Evolutionary conservation across 2,797 vertebrate genomes (phyloP).

Genomic region (Malurus splendens): DNA sequence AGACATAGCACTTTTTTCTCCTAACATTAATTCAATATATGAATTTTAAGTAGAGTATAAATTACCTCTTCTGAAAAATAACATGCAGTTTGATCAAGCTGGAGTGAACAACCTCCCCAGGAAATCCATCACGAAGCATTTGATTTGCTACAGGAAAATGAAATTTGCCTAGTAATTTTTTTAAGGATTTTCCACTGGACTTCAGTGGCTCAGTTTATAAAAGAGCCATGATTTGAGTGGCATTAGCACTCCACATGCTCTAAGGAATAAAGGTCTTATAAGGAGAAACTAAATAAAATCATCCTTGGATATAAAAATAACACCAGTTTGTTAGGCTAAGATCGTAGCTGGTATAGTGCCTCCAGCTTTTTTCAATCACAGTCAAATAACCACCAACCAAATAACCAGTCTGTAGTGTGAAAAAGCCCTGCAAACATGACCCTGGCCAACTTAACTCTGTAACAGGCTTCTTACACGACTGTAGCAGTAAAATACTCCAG

Average conservation of each 20-base stretch:
- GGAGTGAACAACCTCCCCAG: not conserved
- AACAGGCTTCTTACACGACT: not conserved
- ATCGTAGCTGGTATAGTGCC: not conserved
- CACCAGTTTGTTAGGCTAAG: not conserved
- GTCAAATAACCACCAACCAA: not conserved
- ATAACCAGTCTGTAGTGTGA: not conserved
- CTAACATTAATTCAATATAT: not conserved
- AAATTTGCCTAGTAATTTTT: not conserved
- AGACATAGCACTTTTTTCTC: not conserved
- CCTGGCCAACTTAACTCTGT: not conserved
- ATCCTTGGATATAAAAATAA: not conserved
- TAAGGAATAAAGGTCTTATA: not conserved
- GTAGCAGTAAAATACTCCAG: not conserved
- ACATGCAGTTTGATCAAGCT: not conserved
- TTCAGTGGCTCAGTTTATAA: not conserved
- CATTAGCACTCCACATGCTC: not conserved
- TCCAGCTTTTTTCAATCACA: not conserved
- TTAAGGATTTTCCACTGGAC: not conserved
- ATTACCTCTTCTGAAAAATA: not conserved
- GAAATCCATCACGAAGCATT: not conserved
- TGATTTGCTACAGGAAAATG: not conserved
- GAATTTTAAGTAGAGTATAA: not conserved
- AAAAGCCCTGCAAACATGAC: not conserved
- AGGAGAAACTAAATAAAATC: not conserved
- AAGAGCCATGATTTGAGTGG: not conserved